Evolutionary conservation across 2,113 vertebrate genomes (phyloP).

Genomic region (Chloropsis hardwickii): DNA sequence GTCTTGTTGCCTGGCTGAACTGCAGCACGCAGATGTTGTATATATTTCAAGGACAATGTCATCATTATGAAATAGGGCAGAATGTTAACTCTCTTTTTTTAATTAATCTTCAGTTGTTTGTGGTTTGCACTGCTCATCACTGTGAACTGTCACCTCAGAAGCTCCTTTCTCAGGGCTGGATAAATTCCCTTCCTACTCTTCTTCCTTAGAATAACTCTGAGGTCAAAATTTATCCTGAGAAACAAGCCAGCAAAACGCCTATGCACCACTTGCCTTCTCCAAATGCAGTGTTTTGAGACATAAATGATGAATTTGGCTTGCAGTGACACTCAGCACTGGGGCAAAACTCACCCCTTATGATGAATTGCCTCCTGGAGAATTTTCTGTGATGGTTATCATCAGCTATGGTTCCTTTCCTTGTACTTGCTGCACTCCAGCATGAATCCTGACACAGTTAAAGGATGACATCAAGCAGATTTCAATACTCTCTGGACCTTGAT

Average conservation of each 20-base stretch:
- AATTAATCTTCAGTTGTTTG: not conserved
- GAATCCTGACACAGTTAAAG: not conserved
- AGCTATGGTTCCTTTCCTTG: not conserved
- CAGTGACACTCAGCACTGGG: not conserved
- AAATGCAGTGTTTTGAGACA: not conserved
- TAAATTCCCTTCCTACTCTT: not conserved
- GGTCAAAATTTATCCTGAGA: not conserved
- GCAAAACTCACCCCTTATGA: not conserved
- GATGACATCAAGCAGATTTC: not conserved
- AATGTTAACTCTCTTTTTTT: not conserved
- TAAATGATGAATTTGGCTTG: not conserved
- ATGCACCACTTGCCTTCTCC: not conserved
- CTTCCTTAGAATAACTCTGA: not conserved
- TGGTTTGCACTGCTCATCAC: not conserved
- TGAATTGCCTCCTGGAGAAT: not conserved
- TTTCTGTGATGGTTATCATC: not conserved
- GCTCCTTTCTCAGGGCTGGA: not conserved
- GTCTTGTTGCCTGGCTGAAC: not conserved
- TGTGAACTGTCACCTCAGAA: not conserved
- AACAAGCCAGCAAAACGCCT: not conserved
- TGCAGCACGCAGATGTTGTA: not conserved
- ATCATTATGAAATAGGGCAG: not conserved
- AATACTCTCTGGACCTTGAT: not conserved
- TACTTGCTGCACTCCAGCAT: not conserved
- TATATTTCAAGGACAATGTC: constrained; percentile 8